Evolutionary conservation across 2,888 invertebrate species (phyloP).

Genomic region (Sepiola atlantica): DNA sequence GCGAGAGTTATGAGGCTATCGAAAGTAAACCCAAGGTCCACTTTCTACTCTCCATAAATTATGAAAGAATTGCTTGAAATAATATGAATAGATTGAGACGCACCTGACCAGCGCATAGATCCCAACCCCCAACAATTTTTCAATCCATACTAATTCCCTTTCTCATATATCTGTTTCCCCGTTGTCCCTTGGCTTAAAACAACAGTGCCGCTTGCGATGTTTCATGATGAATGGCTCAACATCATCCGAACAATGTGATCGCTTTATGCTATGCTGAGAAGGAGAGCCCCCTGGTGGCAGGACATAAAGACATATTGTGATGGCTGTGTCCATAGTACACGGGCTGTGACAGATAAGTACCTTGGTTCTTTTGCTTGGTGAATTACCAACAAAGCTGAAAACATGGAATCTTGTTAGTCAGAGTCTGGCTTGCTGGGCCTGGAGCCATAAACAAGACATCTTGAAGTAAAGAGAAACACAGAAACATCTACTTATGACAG

Average conservation of each 20-base stretch:
- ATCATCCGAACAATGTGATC: background rate
- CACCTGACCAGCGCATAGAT: background rate
- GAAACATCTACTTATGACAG: background rate
- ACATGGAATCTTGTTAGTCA: background rate
- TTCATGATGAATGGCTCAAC: background rate
- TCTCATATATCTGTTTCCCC: background rate
- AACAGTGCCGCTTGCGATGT: background rate
- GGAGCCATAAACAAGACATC: background rate
- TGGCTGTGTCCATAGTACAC: background rate
- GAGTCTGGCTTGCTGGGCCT: background rate
- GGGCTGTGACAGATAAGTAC: background rate
- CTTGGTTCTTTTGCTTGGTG: background rate
- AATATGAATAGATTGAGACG: background rate
- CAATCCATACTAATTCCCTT: background rate
- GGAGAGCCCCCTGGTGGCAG: conserved; percentile 32
- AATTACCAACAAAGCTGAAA: background rate
- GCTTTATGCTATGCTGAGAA: background rate
- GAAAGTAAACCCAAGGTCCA: too few relatives aligned
- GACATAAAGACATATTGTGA: conserved; percentile 21
- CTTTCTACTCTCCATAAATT: too few relatives aligned
- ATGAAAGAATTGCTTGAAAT: background rate
- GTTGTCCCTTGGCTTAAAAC: background rate
- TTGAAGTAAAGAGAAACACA: background rate
- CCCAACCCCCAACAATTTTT: background rate
- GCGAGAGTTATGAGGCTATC: too few relatives aligned